Evolutionary conservation across 2,797 vertebrate genomes (phyloP).

Genomic region (Melanotaenia boesemani): DNA sequence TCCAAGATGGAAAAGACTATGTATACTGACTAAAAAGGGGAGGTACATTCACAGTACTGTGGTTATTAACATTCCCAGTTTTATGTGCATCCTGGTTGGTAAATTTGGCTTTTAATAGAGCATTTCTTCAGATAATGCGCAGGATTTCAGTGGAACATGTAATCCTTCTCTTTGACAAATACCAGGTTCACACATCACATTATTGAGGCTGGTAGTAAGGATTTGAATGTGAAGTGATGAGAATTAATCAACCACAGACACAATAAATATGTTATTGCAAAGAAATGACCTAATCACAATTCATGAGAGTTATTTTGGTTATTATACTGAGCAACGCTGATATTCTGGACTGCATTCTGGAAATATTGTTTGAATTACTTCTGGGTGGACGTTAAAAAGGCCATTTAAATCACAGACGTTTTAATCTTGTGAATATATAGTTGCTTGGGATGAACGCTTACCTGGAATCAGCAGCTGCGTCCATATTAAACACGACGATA

Average conservation of each 20-base stretch:
- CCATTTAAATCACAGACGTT: neutral
- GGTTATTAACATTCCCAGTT: too few relatives aligned
- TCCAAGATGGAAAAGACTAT: neutral
- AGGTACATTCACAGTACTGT: neutral
- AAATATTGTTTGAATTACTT: neutral
- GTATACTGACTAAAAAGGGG: too few relatives aligned
- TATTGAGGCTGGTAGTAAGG: neutral
- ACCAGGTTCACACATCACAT: neutral
- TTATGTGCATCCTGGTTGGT: too few relatives aligned
- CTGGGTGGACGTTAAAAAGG: neutral
- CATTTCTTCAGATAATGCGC: too few relatives aligned
- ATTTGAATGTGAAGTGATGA: neutral
- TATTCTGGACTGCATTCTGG: too few relatives aligned
- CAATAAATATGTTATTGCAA: neutral
- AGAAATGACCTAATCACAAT: neutral
- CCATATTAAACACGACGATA: slow-evolving; percentile 46
- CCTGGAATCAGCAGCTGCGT: slow-evolving; percentile 67
- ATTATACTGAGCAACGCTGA: neutral
- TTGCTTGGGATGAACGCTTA: slow-evolving; percentile 21
- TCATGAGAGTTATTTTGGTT: neutral
- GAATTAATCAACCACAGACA: too few relatives aligned
- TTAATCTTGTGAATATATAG: neutral
- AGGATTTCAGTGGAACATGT: too few relatives aligned
- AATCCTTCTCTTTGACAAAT: neutral
- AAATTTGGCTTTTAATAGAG: too few relatives aligned